Evolutionary conservation across 2,113 vertebrate genomes (phyloP), one percentile per base, ranked within the genome.

Genomic region (Rhagologus leucostigma): DNA sequence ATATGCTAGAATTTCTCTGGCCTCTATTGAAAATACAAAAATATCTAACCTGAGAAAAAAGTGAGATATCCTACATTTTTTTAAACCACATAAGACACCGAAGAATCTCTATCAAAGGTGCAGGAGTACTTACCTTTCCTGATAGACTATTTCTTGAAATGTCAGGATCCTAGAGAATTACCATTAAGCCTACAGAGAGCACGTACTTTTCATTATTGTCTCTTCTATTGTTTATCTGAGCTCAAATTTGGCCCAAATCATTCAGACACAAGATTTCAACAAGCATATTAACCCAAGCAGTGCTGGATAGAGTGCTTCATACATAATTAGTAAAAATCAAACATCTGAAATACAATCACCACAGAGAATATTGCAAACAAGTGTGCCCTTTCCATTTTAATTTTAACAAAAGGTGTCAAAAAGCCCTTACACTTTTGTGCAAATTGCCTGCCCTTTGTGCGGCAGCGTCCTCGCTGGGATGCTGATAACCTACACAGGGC

Each of bases 401-500:
- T 96, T 90, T 87, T 67, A 55, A 74, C n/a, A 70, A 62, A 94
- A 74, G 74, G 30, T 57, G 90, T 95, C 82, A 89, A 87, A 92
- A 87, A 78, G 63, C 89, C 75, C 42, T 94, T 52, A 56, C 41
- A 49, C 87, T 90, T 96, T 24, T 59, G 84, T 83, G 67, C 87
- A 96, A 93, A 93, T 91, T 82, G 81, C 91, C 73, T 70, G 71
- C 53, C 79, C 78, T 94, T 83, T 71, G 46, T 62, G 50, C 11
- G 1, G 75, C 63, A 74, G 94, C 46, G 64, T 88, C 81, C 92
- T 96, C 55, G 7, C 84, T 94, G 93, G 79, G 91, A 87, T 84
- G 78, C 91, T 92, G 87, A 95, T 94, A 96, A 91, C 77, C 78
- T 84, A 56, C 50, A 12, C 94, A 63, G 93, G 46, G 94, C 76